phyloP scores from a whole-genome alignment of 2,113 vertebrate species.

The Apistogramma diplotaenia region DNA sequence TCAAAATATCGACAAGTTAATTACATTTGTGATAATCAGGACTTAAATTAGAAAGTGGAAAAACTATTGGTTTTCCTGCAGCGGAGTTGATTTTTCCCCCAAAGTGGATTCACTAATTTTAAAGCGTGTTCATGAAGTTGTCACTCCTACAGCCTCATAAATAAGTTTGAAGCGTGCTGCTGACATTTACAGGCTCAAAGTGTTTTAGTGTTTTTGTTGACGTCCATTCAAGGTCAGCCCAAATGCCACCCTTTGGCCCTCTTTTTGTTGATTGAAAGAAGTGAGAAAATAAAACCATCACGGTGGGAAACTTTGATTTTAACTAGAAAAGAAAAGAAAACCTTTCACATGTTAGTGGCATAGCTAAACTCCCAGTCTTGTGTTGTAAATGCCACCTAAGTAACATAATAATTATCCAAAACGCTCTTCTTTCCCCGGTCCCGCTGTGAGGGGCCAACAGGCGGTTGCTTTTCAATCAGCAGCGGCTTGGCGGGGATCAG shows the following conservation, averaged over 20 bases:
- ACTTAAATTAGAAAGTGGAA: not conserved
- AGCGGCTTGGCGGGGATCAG: slow-evolving; percentile 52
- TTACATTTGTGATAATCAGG: not conserved
- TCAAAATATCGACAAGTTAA: not conserved
- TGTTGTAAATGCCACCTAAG: slow-evolving; percentile 78
- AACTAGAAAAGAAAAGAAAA: slow-evolving; percentile 1
- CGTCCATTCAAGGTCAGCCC: slow-evolving; percentile 11
- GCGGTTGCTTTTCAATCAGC: slow-evolving; percentile 75
- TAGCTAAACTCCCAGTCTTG: slow-evolving; percentile 60
- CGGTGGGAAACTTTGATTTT: slow-evolving; percentile 55
- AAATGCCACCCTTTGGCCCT: slow-evolving; percentile 31
- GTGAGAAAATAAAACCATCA: slow-evolving; percentile 34
- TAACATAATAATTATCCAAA: slow-evolving; percentile 78
- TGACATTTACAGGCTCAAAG: slow-evolving; percentile 43
- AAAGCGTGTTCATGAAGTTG: not conserved
- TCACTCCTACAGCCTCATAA: slow-evolving; percentile 34
- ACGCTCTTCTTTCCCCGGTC: slow-evolving; percentile 59
- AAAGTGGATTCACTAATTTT: not conserved
- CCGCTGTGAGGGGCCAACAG: slow-evolving; percentile 70
- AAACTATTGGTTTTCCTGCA: not conserved
- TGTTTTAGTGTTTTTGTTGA: slow-evolving; percentile 52
- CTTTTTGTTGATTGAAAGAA: slow-evolving; percentile 39
- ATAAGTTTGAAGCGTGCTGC: slow-evolving; percentile 45
- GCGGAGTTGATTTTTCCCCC: not conserved
- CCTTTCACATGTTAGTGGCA: slow-evolving; percentile 36